A percentile compares a stretch with the other conserved stretches of the same genome.
phyloP scores from a whole-genome alignment of 2,113 vertebrate species.

The Erythrocercus mccallii region DNA sequence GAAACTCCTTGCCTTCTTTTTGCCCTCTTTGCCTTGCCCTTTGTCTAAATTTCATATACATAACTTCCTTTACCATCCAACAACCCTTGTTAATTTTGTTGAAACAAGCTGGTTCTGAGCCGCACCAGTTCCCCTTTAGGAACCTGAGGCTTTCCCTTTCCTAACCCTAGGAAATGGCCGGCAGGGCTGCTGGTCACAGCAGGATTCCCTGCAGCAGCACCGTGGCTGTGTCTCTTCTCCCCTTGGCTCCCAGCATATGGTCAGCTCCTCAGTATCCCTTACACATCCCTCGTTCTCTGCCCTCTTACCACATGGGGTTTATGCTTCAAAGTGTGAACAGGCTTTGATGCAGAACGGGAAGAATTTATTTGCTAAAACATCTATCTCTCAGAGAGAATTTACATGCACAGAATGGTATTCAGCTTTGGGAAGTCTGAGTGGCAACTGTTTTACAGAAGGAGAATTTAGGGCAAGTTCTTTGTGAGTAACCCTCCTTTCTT shows the following conservation, averaged over 20 bases:
- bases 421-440: background rate
- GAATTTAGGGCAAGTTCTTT: background rate
- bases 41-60: background rate
- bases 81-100: background rate
- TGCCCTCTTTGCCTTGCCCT: background rate
- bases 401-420: background rate
- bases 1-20: background rate
- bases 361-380: background rate
- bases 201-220: background rate
- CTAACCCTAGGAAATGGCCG: fast-evolving
- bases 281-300: background rate
- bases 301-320: background rate
- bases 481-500: background rate
- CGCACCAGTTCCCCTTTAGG: background rate
- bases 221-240: background rate
- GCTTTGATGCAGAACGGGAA: background rate
- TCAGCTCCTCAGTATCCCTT: background rate
- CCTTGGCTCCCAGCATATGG: background rate
- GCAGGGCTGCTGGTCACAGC: background rate
- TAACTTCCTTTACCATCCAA: background rate
- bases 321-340: background rate
- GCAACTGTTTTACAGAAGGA: background rate
- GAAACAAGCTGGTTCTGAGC: background rate
- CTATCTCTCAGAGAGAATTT: background rate
- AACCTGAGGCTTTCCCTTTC: background rate